Percentiles rank a stretch among this genome's conserved stretches.
Conservation (phyloP, 1,140 invertebrate genomes). For the Drosophila bocki region DNA sequence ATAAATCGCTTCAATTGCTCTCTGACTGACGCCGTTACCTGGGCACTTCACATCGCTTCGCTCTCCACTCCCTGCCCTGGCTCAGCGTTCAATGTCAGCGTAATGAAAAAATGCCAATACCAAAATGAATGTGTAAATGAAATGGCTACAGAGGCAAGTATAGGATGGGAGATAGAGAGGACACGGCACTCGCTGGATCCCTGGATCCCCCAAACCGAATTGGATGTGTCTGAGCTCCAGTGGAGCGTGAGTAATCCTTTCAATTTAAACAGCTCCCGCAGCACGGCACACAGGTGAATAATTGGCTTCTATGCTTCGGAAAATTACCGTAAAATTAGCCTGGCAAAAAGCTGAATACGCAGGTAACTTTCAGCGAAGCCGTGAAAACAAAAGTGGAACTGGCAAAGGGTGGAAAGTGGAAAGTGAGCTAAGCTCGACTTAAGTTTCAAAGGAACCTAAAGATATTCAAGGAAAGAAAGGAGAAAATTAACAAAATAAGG, state of each 20-base stretch:
- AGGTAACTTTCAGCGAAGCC: constrained; percentile 3
- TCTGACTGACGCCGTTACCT: constrained; percentile 75
- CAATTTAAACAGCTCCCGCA: constrained; percentile 71
- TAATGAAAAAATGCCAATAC: constrained; percentile 82
- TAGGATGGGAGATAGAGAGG: neutral
- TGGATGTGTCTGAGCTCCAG: constrained; percentile 57
- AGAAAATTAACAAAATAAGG: neutral
- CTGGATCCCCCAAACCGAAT: neutral
- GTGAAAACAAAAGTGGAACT: constrained; percentile 10
- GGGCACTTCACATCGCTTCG: constrained; percentile 25
- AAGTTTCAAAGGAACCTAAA: constrained; percentile 7
- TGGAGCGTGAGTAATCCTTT: constrained; percentile 82
- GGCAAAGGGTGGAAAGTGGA: neutral
- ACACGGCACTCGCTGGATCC: constrained; percentile 1
- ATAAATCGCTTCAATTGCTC: constrained; percentile 85
- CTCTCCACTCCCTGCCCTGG: neutral
- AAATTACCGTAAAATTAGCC: constrained; percentile 84
- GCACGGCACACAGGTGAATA: constrained; percentile 71
- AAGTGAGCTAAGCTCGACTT: constrained; percentile 7
- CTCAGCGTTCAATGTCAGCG: constrained; percentile 63
- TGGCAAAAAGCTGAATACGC: constrained; percentile 32
- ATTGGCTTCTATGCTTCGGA: constrained; percentile 76
- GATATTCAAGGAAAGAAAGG: neutral
- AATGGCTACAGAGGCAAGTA: constrained; percentile 45
- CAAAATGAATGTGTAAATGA: constrained; percentile 80